Percentiles rank a stretch among this genome's conserved stretches.
phyloP scores from a whole-genome alignment of 2,888 invertebrate genomes.

The Nycteola revayana region DNA sequence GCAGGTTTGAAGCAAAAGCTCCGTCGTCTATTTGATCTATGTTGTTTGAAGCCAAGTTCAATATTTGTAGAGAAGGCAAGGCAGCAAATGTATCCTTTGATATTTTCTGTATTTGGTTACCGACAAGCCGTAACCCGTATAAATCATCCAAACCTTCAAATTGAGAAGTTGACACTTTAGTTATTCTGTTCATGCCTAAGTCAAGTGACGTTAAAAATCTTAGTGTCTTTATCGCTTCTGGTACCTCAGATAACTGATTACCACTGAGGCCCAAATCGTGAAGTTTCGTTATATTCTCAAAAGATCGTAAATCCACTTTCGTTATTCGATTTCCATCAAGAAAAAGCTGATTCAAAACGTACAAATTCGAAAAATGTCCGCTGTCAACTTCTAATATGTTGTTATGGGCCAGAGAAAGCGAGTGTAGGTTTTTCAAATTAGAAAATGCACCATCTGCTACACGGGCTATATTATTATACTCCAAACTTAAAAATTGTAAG shows the following conservation, averaged over 20 bases:
- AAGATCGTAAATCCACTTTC: conserved; percentile 85
- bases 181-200: conserved; percentile 91
- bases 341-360: conserved; percentile 87
- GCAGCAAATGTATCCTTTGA: conserved; percentile 88
- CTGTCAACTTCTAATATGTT: conserved; percentile 86
- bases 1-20: conserved; percentile 88
- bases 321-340: conserved; percentile 88
- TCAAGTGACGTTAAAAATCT: conserved; percentile 88
- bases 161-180: conserved; percentile 85
- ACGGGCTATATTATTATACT: conserved; percentile 86
- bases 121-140: conserved; percentile 88
- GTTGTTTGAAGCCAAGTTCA: conserved; percentile 91
- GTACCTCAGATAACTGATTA: conserved; percentile 86
- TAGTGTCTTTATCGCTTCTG: conserved; percentile 86
- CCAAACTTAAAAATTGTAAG: conserved; percentile 88
- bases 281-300: conserved; percentile 89
- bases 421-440: conserved; percentile 89
- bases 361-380: conserved; percentile 87
- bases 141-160: conserved; percentile 89
- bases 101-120: conserved; percentile 89
- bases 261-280: conserved; percentile 89
- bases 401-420: conserved; percentile 88
- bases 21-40: conserved; percentile 89
- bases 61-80: conserved; percentile 87
- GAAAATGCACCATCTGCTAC: conserved; percentile 89